Base-by-base conservation (phyloP, 2,888 invertebrate species). In the Synergus japonicus region DNA sequence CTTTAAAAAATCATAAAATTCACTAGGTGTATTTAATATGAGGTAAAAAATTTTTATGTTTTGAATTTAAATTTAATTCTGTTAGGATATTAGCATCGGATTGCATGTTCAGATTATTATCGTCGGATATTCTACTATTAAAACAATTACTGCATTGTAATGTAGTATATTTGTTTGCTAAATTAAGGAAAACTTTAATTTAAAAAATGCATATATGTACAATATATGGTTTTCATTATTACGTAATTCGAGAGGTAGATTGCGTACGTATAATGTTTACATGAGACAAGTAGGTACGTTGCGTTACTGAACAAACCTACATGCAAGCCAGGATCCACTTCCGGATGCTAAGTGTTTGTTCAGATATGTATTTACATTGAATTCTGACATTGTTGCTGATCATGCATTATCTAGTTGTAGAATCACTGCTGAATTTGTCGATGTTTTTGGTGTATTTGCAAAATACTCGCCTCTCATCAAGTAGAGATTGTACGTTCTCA, bases 211-310 rank as follows among this genome's bases (percentile, higher is more conserved):
- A 22, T 22, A 22, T 22, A 22, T 22, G 22, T 22, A 22, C 22
- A 37, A 37, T 37, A 37, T 37, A 37, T 37, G 37, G 37, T 37
- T 37, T 37, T 5, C 37, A 37, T 37, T 5, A 37, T 37, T 37
- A 37, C 5, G 5, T 37, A 37, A 37, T 4, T 37, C 4, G 4
- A 37, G 80, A 80, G 60, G 77, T 78, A 80, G 60, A 78, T 80
- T 63, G 44, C n/a, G 43, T 46, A 43, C 4, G 18, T 29, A 49
- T 0, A 12, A 22, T 66, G 54, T 66, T 63, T 80, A 65, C 65
- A 73, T 67, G 49, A 67, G 63, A 63, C 69, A 29, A 76, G 29
- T 4, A 41, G 10, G 41, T 4, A 67, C 18, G 67, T 67, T 37
- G 8, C 18, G 8, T 66, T 44, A 13, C 12, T 46, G 13, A 65